These are phyloP conservation scores for Chionomys nivalis DNA, from an alignment of 2,113 vertebrate species.

Conservation along the genomic window DNA sequence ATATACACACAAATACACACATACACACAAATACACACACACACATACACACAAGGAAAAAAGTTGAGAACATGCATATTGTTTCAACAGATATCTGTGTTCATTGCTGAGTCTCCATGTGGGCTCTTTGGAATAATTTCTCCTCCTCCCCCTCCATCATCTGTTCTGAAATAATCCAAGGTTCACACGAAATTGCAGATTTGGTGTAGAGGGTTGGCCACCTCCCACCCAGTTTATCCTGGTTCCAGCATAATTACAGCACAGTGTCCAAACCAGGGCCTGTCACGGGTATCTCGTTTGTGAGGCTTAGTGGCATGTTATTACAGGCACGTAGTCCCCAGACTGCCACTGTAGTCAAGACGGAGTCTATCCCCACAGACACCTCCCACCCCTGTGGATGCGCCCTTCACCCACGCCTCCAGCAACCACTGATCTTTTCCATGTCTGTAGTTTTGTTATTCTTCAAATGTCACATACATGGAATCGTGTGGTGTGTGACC, in stretches of 20 bases:
- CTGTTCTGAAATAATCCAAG: background rate
- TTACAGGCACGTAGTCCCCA: background rate
- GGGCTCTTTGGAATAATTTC: background rate
- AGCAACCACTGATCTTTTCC: background rate
- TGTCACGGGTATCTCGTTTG: background rate
- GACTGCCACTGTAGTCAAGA: background rate
- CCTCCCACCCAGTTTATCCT: background rate
- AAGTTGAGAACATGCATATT: background rate
- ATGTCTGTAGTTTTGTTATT: conserved; percentile 13
- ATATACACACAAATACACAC: too few species aligned
- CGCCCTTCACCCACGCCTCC: background rate
- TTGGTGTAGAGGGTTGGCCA: background rate
- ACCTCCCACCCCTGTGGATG: background rate
- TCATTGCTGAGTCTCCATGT: background rate
- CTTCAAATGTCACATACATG: background rate
- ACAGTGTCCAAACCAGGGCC: background rate
- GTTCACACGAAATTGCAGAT: background rate
- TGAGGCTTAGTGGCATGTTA: background rate
- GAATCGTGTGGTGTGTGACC: background rate
- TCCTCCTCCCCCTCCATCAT: background rate
- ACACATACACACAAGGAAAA: too few species aligned
- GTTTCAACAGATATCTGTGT: background rate
- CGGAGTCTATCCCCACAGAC: background rate
- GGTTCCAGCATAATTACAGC: background rate
- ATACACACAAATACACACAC: rapidly evolving